Evolutionary conservation across 2,113 vertebrate species (phyloP).

Genomic region (Naja naja): DNA sequence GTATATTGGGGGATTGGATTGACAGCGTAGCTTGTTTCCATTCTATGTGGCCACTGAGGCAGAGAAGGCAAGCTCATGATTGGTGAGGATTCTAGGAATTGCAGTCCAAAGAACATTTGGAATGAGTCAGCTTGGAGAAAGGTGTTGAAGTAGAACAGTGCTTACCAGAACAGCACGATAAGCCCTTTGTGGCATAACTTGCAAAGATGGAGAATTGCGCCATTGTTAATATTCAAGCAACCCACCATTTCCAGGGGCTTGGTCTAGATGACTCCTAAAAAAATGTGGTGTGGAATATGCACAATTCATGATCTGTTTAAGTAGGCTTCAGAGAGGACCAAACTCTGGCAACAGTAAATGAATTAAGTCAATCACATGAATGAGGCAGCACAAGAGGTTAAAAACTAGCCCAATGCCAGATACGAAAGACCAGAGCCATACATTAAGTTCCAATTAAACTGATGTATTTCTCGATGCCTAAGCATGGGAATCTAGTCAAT

Average conservation of each 20-base stretch:
- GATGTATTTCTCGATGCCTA: not conserved
- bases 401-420: not conserved
- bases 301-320: not conserved
- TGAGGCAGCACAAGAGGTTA: not conserved
- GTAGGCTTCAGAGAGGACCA: not conserved
- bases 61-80: not conserved
- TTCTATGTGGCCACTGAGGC: not conserved
- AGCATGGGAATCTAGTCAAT: not conserved
- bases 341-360: not conserved
- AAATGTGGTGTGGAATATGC: not conserved
- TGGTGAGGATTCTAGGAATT: not conserved
- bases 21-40: not conserved
- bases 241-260: not conserved
- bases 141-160: not conserved
- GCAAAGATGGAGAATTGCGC: not conserved
- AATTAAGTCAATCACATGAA: not conserved
- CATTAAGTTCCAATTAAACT: not conserved
- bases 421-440: not conserved
- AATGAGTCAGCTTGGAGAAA: not conserved
- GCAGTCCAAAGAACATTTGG: not conserved
- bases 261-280: not conserved
- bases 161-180: not conserved
- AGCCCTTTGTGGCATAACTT: not conserved
- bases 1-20: not conserved
- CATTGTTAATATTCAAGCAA: not conserved